Percentiles rank a stretch among this genome's conserved stretches.
Evolutionary conservation across 2,888 invertebrate species (phyloP).

Genomic region (Rugalucina vietnamica): DNA sequence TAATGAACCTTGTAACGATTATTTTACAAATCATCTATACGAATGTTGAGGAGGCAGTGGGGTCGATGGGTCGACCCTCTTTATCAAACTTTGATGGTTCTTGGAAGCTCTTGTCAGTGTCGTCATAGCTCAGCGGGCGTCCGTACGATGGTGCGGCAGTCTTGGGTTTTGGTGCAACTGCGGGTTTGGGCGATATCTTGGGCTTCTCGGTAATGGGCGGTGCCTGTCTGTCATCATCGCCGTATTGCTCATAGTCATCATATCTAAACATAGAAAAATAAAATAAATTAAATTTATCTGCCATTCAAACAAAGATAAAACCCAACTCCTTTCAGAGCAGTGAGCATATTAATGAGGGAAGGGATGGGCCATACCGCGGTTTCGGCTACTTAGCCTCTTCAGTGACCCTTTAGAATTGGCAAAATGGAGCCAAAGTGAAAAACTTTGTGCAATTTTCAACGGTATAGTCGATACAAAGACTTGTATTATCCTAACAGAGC

Average conservation of each 20-base stretch:
- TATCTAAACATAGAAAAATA: slow-evolving; percentile 3
- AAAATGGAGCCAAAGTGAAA: too few relatives aligned
- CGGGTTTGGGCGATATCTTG: slow-evolving; percentile 7
- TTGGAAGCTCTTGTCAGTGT: slow-evolving; percentile 43
- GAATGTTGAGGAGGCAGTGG: slow-evolving; percentile 32
- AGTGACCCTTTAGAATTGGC: background rate
- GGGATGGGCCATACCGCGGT: background rate
- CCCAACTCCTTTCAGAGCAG: background rate
- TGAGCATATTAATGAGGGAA: background rate
- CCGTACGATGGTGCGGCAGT: slow-evolving; percentile 17
- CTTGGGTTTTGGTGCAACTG: background rate
- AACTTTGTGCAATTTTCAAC: too few relatives aligned
- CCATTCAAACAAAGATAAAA: too few relatives aligned
- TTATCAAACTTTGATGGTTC: slow-evolving; percentile 74
- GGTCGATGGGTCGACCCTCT: slow-evolving; percentile 64
- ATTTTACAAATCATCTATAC: slow-evolving; percentile 23
- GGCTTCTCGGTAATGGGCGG: background rate
- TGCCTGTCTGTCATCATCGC: background rate
- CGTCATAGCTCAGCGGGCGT: slow-evolving; percentile 44
- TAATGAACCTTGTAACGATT: too few relatives aligned
- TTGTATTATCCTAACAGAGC: too few relatives aligned
- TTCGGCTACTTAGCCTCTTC: background rate
- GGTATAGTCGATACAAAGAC: too few relatives aligned
- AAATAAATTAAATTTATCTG: background rate
- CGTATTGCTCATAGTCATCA: slow-evolving; percentile 39